Base-by-base conservation (phyloP, 30 jellyfish, hydroid and myxozoan genomes). In the Aurelia coerulea region DNA sequence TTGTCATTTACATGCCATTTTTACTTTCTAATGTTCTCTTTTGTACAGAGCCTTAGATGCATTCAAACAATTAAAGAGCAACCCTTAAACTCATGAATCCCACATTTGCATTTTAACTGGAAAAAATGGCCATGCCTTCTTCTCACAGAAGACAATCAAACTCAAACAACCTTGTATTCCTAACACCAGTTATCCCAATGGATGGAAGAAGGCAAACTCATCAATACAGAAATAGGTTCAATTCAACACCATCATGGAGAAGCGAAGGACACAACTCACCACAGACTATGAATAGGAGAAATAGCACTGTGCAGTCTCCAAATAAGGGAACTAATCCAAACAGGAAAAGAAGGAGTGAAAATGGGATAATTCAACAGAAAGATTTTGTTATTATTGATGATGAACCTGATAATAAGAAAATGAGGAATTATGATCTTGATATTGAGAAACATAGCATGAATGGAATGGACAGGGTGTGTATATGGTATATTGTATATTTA, bases 401-500 rank as follows among this genome's bases (percentile, higher is more conserved):
- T 66, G 91, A 81, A 41, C 91, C 91, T 10, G 80, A 73, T 11
- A 53, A 42, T 23, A 81, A 81, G 80, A 81, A 56, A 69, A 81
- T 53, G 74, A 68, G 51, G 51, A 33, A 66, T 9, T 29, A 33
- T 37, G 51, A 13, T 81, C 77, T 52, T 9, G 63, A 53, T 18
- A 32, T 46, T 46, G 56, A 46, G 56, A 46, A 46, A 46, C 56
- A 46, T 46, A 46, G 8, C 56, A 46, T 46, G 56, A 46, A 9
- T 46, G 56, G 56, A 14, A 46, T 39, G 59, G 91, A 81, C 16
- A 10, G 15, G 84, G 91, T 81, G 5, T 37, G 77, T 69, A 32
- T 64, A 42, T 42, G 49, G 5, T 37, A 37, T 37, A 37, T 5
- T 37, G 49, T 5, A 37, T 5, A 23, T 23, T 23, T 23, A 23